Evolutionary conservation across 1,140 invertebrate species (phyloP).

Genomic region (Neotoxoptera formosana): DNA sequence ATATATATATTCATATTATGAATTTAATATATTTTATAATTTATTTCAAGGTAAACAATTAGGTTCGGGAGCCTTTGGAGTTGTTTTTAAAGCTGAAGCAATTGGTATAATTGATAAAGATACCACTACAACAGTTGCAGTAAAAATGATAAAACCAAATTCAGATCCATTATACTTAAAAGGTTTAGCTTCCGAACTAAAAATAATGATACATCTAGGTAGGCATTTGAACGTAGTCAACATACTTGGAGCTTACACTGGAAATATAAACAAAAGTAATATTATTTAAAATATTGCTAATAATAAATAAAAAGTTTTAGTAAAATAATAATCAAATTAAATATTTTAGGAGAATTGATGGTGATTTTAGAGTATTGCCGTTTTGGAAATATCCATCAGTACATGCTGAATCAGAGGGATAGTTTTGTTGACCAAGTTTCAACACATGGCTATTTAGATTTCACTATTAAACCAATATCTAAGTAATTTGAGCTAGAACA

Average conservation of each 20-base stretch:
- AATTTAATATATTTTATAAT: neutral
- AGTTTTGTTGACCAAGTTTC: slow-evolving; percentile 84
- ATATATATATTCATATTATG: too few relatives aligned
- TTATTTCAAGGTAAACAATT: slow-evolving; percentile 74
- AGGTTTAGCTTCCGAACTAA: slow-evolving; percentile 88
- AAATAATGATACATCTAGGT: slow-evolving; percentile 94
- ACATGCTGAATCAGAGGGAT: slow-evolving; percentile 77
- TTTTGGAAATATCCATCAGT: slow-evolving; percentile 89
- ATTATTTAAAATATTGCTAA: neutral
- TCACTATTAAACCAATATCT: slow-evolving; percentile 49
- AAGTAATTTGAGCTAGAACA: neutral
- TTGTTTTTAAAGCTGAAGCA: slow-evolving; percentile 88
- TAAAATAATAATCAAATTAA: neutral
- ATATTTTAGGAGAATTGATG: slow-evolving; percentile 76
- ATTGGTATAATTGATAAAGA: slow-evolving; percentile 77
- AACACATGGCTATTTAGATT: slow-evolving; percentile 70
- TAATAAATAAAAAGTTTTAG: neutral
- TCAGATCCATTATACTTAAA: slow-evolving; percentile 78
- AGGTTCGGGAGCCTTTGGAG: slow-evolving; percentile 91
- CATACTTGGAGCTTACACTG: slow-evolving; percentile 90
- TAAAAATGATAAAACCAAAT: slow-evolving; percentile 85
- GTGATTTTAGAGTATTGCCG: slow-evolving; percentile 95
- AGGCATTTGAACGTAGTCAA: slow-evolving; percentile 95
- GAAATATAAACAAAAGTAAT: slow-evolving; percentile 87
- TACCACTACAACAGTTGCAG: slow-evolving; percentile 76